phyloP scores from a whole-genome alignment of 2,888 invertebrate genomes.

The Eupsilia transversa region DNA sequence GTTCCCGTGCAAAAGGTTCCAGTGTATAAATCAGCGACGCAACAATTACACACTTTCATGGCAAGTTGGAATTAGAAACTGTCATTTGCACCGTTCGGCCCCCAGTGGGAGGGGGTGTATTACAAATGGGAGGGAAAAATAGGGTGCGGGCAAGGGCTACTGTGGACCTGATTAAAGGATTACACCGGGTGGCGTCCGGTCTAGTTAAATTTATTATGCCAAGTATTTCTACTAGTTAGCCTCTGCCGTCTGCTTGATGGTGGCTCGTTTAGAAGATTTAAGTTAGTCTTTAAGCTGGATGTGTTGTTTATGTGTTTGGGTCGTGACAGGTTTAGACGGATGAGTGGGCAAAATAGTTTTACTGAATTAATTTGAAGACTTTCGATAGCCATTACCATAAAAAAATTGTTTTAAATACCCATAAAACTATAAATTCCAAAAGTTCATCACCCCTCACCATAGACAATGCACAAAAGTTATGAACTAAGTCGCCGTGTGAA shows the following conservation, averaged over 20 bases:
- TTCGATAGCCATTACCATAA: background rate
- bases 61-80: conserved; percentile 91
- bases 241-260: conserved; percentile 66
- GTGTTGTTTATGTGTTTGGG: conserved; percentile 49
- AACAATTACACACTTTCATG: conserved; percentile 91
- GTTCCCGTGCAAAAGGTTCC: conserved; percentile 83
- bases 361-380: background rate
- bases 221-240: conserved; percentile 89
- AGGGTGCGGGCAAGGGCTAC: conserved; percentile 89
- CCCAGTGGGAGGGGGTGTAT: conserved; percentile 68
- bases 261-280: conserved; percentile 65
- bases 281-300: conserved; percentile 58
- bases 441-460: conserved; percentile 64
- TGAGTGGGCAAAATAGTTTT: background rate
- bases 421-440: conserved; percentile 43
- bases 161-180: conserved; percentile 90
- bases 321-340: background rate
- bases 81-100: conserved; percentile 91
- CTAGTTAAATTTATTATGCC: conserved; percentile 90
- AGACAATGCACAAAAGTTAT: conserved; percentile 67
- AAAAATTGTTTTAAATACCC: conserved; percentile 7
- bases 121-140: conserved; percentile 86
- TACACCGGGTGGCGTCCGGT: conserved; percentile 88
- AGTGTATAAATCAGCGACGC: conserved; percentile 90
- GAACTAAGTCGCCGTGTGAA: conserved; percentile 71